Evolutionary conservation across 2,797 vertebrate species (phyloP).

Genomic region (Synaphobranchus kaupii): DNA sequence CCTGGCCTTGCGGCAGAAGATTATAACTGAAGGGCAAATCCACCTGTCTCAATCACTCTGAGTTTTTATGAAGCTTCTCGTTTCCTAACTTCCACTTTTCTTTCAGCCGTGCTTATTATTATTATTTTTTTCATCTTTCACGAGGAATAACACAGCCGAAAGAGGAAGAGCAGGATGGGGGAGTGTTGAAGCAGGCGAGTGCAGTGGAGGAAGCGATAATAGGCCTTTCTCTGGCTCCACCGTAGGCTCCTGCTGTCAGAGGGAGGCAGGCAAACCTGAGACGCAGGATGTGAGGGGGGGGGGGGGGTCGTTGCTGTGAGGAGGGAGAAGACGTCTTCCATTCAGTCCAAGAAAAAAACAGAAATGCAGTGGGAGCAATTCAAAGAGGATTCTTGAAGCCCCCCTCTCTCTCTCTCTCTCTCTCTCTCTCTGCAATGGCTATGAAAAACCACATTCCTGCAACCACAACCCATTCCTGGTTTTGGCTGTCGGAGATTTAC

Average conservation of each 20-base stretch:
- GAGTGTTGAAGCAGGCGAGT: slow-evolving; percentile 3
- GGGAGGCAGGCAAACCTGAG: not conserved
- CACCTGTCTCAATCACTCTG: slow-evolving; percentile 73
- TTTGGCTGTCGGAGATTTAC: slow-evolving; percentile 55
- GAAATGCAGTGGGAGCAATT: slow-evolving; percentile 35
- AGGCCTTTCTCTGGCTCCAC: not conserved
- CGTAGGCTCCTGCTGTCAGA: not conserved
- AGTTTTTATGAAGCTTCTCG: not conserved
- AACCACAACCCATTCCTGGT: slow-evolving; percentile 41
- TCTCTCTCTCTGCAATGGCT: slow-evolving; percentile 40
- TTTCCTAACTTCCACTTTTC: not conserved
- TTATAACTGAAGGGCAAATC: slow-evolving; percentile 77
- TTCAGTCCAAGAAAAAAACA: slow-evolving; percentile 37
- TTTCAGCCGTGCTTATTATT: not conserved
- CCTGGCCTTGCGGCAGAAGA: slow-evolving; percentile 63
- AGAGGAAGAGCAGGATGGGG: not conserved
- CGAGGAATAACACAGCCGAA: not conserved
- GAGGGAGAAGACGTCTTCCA: slow-evolving; percentile 40
- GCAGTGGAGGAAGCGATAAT: slow-evolving; percentile 6
- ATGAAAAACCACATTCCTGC: slow-evolving; percentile 47
- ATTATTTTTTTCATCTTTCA: not conserved
- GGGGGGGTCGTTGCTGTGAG: not conserved
- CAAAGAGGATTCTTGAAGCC: slow-evolving; percentile 57
- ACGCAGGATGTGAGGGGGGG: not conserved
- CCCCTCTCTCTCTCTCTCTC: slow-evolving; percentile 5